A percentile compares a stretch with the other conserved stretches of the same genome.
Evolutionary conservation across 1,140 invertebrate species (phyloP).

Genomic region (Bombyx mori): ASM3026992v2 NC_085107.1:6187501-6188000

Average conservation of each 20-base stretch:
- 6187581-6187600: conserved; percentile 58
- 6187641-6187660: conserved; percentile 25
- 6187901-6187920: neutral
- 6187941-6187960: conserved; percentile 9
- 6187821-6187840: conserved; percentile 7
- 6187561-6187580: conserved; percentile 4
- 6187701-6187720: conserved; percentile 27
- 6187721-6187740: conserved; percentile 25
- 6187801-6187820: conserved; percentile 34
- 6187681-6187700: conserved; percentile 39
- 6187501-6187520: too few relatives aligned
- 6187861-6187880: conserved; percentile 64
- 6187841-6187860: neutral
- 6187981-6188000: conserved; percentile 77
- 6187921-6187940: neutral
- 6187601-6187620: conserved; percentile 39
- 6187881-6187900: conserved; percentile 29
- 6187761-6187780: conserved; percentile 48
- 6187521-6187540: too few relatives aligned
- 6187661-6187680: conserved; percentile 28
- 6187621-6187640: conserved; percentile 39
- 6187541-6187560: neutral
- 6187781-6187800: conserved; percentile 41
- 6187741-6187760: conserved; percentile 27
- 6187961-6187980: conserved; percentile 74